A percentile compares a stretch with the other conserved stretches of the same genome.
These are phyloP conservation scores for Siderastrea radians DNA, from an alignment of 92 coral and sea anemone species.

Conservation along the genomic window DNA sequence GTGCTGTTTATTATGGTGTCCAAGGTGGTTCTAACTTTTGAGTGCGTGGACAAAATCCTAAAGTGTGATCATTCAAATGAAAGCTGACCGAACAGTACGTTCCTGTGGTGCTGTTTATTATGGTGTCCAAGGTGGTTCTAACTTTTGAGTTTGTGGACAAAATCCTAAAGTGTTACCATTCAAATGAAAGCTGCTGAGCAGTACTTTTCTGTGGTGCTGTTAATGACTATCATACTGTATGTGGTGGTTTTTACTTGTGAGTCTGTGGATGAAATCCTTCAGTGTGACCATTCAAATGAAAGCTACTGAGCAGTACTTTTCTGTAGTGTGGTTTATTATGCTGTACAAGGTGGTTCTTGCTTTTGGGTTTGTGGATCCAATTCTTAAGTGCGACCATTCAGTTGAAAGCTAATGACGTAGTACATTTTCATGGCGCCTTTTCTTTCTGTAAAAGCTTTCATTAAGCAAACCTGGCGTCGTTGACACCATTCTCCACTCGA, in stretches of 20 bases:
- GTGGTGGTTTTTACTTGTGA: background rate
- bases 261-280: background rate
- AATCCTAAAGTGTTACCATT: too few relatives aligned
- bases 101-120: background rate
- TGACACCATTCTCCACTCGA: slow-evolving; percentile 58
- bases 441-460: background rate
- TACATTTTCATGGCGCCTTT: background rate
- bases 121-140: too few relatives aligned
- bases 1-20: too few relatives aligned
- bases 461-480: slow-evolving; percentile 76
- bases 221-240: background rate
- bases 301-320: background rate
- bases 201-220: background rate
- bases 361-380: too few relatives aligned
- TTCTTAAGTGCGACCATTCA: too few relatives aligned
- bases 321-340: too few relatives aligned
- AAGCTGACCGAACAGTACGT: background rate
- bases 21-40: too few relatives aligned
- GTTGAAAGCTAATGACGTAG: too few relatives aligned
- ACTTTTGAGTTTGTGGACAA: too few relatives aligned
- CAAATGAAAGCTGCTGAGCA: too few relatives aligned
- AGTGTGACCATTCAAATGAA: background rate
- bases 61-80: background rate
- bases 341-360: too few relatives aligned
- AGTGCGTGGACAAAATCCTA: background rate